Conservation (phyloP, 1,140 invertebrate species). For the Zaprionus africanus region DNA sequence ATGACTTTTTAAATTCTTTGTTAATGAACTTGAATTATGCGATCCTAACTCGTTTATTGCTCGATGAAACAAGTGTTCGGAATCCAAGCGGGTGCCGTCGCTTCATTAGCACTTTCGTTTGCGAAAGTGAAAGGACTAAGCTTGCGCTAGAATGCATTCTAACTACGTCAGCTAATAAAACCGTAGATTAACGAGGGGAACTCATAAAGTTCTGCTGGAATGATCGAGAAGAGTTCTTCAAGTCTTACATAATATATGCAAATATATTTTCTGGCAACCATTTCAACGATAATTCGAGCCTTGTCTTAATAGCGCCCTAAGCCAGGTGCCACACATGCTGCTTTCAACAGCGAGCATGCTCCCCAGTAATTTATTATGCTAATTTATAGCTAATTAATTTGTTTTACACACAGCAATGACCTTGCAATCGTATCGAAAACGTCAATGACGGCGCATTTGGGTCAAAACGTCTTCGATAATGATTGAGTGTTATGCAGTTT, state of each 20-base stretch:
- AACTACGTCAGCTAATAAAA: background rate
- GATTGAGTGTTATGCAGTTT: conserved; percentile 30
- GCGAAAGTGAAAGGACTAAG: conserved; percentile 70
- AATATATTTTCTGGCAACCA: background rate
- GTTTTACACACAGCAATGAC: conserved; percentile 38
- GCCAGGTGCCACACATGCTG: conserved; percentile 1
- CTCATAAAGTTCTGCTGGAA: background rate
- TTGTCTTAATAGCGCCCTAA: background rate
- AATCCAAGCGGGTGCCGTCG: conserved; percentile 11
- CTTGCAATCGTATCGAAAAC: conserved; percentile 36
- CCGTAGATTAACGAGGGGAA: background rate
- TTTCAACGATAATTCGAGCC: background rate
- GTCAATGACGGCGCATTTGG: conserved; percentile 46
- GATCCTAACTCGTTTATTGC: conserved; percentile 63
- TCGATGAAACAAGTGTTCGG: conserved; percentile 15
- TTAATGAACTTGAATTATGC: conserved; percentile 65
- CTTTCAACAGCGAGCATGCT: conserved; percentile 10
- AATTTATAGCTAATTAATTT: conserved; percentile 69
- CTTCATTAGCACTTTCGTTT: conserved; percentile 32
- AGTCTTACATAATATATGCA: background rate
- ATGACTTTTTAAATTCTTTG: conserved; percentile 66
- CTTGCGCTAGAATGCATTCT: background rate
- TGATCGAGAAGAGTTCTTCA: background rate
- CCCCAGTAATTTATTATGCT: conserved; percentile 57
- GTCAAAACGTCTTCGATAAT: conserved; percentile 32